These are phyloP conservation scores for Cettia cetti DNA, from an alignment of 2,113 vertebrate genomes.

Conservation along the genomic window DNA sequence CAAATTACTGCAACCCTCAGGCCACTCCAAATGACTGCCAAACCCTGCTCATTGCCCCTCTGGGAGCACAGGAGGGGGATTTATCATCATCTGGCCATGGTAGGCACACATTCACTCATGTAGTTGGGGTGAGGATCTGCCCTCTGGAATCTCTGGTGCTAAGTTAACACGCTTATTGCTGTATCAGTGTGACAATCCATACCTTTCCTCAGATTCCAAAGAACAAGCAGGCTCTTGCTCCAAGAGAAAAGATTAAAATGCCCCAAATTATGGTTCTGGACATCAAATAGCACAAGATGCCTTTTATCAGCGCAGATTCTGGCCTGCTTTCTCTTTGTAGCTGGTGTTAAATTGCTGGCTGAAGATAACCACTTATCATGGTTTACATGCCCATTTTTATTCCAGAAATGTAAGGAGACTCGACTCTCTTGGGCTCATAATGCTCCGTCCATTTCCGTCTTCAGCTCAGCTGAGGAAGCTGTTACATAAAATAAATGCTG, in stretches of 20 bases:
- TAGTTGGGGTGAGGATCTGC: background rate
- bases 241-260: background rate
- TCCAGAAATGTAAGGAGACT: background rate
- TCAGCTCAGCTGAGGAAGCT: constrained; percentile 33
- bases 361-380: background rate
- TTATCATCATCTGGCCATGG: background rate
- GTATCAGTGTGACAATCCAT: background rate
- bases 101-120: background rate
- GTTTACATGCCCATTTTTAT: constrained; percentile 17
- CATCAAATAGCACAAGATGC: background rate
- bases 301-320: background rate
- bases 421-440: constrained; percentile 8
- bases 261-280: background rate
- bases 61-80: background rate
- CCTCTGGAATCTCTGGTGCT: background rate
- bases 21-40: background rate
- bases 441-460: constrained; percentile 40
- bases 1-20: background rate
- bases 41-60: background rate
- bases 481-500: constrained; percentile 40
- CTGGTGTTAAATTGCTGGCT: background rate
- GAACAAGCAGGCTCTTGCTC: background rate
- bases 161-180: background rate
- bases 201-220: background rate
- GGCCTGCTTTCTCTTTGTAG: background rate